A percentile compares a stretch with the other conserved stretches of the same genome.
These are phyloP conservation scores for Delia radicum DNA, from an alignment of 1,140 invertebrate genomes.

Conservation along the genomic window DNA sequence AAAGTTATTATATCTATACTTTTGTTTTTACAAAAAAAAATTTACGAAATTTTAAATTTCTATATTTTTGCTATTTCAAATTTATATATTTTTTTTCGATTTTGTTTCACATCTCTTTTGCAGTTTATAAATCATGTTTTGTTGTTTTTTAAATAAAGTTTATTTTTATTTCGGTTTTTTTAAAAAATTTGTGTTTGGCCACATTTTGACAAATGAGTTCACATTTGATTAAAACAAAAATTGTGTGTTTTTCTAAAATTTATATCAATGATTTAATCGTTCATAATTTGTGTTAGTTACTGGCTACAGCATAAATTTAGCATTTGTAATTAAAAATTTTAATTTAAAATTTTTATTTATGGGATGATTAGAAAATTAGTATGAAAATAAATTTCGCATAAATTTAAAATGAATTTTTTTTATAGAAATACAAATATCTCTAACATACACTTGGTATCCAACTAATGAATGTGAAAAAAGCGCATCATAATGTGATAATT, in stretches of 20 bases:
- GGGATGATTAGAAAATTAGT: background rate
- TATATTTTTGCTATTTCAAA: background rate
- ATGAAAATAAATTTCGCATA: background rate
- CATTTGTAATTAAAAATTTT: background rate
- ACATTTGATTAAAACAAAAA: background rate
- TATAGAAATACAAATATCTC: too few relatives aligned
- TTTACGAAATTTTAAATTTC: background rate
- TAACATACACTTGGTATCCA: too few relatives aligned
- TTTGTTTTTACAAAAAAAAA: background rate
- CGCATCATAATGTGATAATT: too few relatives aligned
- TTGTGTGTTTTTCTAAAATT: background rate
- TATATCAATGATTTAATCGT: background rate
- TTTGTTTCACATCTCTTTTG: background rate
- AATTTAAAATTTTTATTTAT: background rate
- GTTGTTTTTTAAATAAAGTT: too few relatives aligned
- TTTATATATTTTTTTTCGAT: background rate
- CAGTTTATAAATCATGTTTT: background rate
- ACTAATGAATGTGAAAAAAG: too few relatives aligned
- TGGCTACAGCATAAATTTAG: too few relatives aligned
- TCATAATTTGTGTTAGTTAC: background rate
- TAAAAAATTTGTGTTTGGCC: background rate
- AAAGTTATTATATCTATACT: background rate
- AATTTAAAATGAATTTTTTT: too few relatives aligned
- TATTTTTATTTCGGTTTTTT: background rate
- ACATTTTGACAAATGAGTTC: conserved; percentile 4